Evolutionary conservation across 2,113 vertebrate genomes (phyloP).

Genomic region (Oreochromis spilurus): DNA sequence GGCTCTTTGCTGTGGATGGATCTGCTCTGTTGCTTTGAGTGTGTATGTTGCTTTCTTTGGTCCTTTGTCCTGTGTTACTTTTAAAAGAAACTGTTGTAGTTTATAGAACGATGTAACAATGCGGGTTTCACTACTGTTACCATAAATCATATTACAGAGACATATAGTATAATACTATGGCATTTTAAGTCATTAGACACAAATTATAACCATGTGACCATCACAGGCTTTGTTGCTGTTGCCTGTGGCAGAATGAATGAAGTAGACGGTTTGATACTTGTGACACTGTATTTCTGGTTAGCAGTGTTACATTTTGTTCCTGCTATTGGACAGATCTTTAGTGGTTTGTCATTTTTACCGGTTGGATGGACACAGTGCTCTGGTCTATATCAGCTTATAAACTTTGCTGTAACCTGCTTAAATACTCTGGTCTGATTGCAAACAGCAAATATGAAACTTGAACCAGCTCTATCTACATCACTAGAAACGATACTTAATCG

Average conservation of each 20-base stretch:
- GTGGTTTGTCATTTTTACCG: not conserved
- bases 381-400: not conserved
- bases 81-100: not conserved
- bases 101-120: not conserved
- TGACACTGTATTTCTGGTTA: not conserved
- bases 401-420: not conserved
- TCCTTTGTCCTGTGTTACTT: not conserved
- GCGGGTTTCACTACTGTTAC: not conserved
- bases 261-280: not conserved
- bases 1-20: not conserved
- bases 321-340: not conserved
- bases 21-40: not conserved
- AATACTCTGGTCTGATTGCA: not conserved
- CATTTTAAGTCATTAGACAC: not conserved
- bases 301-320: not conserved
- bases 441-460: not conserved
- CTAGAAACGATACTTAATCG: not conserved
- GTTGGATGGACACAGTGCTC: not conserved
- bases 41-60: not conserved
- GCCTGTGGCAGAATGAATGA: not conserved
- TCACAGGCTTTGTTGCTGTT: not conserved
- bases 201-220: not conserved
- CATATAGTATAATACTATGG: not conserved
- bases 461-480: not conserved
- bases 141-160: not conserved